Evolutionary conservation across 1,140 invertebrate species (phyloP).

Genomic region (Monochamus saltuarius): DNA sequence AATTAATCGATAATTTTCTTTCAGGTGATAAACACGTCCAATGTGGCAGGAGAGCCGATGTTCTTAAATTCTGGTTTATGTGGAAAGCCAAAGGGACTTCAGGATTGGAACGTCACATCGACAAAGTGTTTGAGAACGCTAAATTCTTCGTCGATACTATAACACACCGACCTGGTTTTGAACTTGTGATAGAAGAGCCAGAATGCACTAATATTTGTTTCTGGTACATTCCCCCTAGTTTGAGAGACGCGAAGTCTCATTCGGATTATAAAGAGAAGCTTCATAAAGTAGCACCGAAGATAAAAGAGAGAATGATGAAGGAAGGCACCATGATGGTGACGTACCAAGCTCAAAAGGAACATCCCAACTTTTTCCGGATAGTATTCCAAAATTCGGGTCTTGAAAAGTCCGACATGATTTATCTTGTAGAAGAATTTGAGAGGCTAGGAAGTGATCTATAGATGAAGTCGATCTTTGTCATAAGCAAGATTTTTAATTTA

Average conservation of each 20-base stretch:
- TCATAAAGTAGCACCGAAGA: conserved; percentile 82
- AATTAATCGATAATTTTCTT: conserved; percentile 2
- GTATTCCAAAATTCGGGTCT: conserved; percentile 88
- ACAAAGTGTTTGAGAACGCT: conserved; percentile 74
- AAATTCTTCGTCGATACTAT: conserved; percentile 70
- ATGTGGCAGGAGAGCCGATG: conserved; percentile 91
- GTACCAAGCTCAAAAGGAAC: conserved; percentile 80
- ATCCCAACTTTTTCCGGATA: conserved; percentile 91
- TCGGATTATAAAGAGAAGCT: conserved; percentile 69
- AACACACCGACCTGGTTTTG: conserved; percentile 68
- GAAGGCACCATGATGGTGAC: conserved; percentile 93
- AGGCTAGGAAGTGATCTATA: conserved; percentile 71
- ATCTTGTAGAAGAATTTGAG: conserved; percentile 86
- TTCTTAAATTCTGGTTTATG: conserved; percentile 97
- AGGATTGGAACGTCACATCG: conserved; percentile 78
- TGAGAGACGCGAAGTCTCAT: conserved; percentile 60
- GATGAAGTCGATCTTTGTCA: too few species aligned
- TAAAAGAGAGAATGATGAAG: conserved; percentile 94
- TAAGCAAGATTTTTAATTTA: conserved; percentile 11
- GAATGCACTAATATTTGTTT: conserved; percentile 95
- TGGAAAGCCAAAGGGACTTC: conserved; percentile 92
- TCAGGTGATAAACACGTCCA: conserved; percentile 90
- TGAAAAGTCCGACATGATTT: conserved; percentile 77
- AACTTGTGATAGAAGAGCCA: conserved; percentile 74
- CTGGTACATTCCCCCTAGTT: conserved; percentile 86